phyloP scores from a whole-genome alignment of 1,140 invertebrate genomes.

The Helicoverpa armigera region DNA sequence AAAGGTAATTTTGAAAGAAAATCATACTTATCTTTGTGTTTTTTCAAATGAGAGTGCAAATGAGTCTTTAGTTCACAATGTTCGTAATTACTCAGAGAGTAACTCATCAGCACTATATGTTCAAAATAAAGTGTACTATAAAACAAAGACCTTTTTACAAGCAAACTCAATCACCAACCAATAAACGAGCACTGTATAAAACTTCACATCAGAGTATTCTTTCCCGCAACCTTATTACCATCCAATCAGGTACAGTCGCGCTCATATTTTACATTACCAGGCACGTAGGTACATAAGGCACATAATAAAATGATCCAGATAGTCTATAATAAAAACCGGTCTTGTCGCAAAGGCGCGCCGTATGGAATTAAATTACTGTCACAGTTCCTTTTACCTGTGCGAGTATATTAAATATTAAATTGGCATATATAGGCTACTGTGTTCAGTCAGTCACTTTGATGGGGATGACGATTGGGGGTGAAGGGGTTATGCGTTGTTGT shows the following conservation, averaged over 20 bases:
- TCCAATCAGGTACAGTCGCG: slow-evolving; percentile 5
- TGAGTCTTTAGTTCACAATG: no score
- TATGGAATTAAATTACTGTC: slow-evolving; percentile 47
- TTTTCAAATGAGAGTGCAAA: no score
- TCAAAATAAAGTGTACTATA: no score
- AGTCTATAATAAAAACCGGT: slow-evolving; percentile 39
- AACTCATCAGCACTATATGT: no score
- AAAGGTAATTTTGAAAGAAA: no score
- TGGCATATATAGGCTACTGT: slow-evolving; percentile 31
- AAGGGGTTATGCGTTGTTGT: neutral
- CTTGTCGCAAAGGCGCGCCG: slow-evolving; percentile 12
- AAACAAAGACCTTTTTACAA: neutral
- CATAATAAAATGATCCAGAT: slow-evolving; percentile 42
- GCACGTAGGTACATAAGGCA: slow-evolving; percentile 1
- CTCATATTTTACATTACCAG: slow-evolving; percentile 36
- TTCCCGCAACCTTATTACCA: slow-evolving; percentile 5
- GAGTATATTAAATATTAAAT: slow-evolving; percentile 41
- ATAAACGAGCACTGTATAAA: neutral
- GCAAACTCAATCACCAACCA: neutral
- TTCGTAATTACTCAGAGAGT: no score
- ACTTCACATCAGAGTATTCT: neutral
- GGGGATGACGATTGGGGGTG: neutral
- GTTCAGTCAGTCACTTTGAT: neutral
- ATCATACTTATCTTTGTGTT: no score
- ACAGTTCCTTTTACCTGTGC: slow-evolving; percentile 31